Base-by-base conservation (phyloP, 2,113 vertebrate species). In the Brienomyrus longianalis region DNA sequence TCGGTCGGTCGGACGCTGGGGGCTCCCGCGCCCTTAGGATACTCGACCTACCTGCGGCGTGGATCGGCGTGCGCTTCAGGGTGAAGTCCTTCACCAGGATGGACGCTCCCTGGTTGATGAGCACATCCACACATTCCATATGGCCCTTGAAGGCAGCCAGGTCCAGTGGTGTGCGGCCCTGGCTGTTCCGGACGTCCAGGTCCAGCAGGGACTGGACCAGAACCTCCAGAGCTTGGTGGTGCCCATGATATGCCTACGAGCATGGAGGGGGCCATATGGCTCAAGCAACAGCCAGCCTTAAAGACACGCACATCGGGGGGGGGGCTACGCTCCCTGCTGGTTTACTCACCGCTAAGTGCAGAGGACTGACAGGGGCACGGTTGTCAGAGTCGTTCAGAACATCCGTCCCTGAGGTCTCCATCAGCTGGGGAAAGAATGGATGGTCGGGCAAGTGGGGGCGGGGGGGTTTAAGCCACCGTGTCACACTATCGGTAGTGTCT, bases 51-150 rank as follows among this genome's bases (percentile, higher is more conserved):
- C 98, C 98, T 96, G 98, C 98, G 92, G 98, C 97, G 90, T 99
- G 98, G 92, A 99, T 97, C 66, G 98, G 97, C 7, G 98, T 99
- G 94, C 98, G 96, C 94, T 99, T 99, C 89, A 98, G 94, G 91
- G 97, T 94, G 89, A 97, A 99, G 93, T 99, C 98, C 95, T 99
- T 99, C 45, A 99, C 97, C 92, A 99, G 93, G 92, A 98, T 98
- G 27, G 98, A 99, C 86, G 98, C 98, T 91, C 98, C 98, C 95
- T 99, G 98, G 94, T 98, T 98, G 93, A 99, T 98, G 35, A 99
- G 96, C 90, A 99, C 98, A 74, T 99, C 97, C 93, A 99, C 98
- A 95, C 98, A 99, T 94, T 99, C 98, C 77, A 98, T 97, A 0
- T 99, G 98, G 90, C 98, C 98, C 93, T 98, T 99, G 90, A 99